Base-by-base conservation (phyloP, 2,797 vertebrate species). In the Chanos chanos region DNA sequence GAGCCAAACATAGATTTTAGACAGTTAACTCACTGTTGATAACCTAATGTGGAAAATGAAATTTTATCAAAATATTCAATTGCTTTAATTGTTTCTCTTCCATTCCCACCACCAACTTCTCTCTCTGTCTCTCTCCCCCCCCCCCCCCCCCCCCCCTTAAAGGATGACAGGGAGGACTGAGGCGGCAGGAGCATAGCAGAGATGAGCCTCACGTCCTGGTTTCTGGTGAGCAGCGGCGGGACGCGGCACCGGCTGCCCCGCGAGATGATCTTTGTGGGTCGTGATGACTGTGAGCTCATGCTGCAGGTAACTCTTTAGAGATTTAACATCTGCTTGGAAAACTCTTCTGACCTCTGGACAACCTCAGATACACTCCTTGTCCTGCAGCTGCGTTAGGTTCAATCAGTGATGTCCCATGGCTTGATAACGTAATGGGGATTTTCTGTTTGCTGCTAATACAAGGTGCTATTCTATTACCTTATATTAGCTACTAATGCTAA, bases 201-300 rank as follows among this genome's bases (percentile, higher is more conserved):
- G 68, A 93, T 93, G 92, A 93, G 91, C 80, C 84, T 93, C 78
- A 93, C 92, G 77, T 97, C 96, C 37, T 99, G 96, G 96, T 99
- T 99, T 91, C 90, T 99, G 86, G 96, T 98, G 83, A 98, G 92
- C 92, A 95, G 94, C 66, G 94, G 95, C 81, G 96, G 96, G 66
- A 98, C 94, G 57, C 92, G 96, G 56, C 96, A 99, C 62, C 90
- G 96, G 51, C 92, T 99, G 77, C 96, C 96, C 70, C 90, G 94
- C 56, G 96, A 99, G 83, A 98, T 99, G 96, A 99, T 99, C 84
- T 99, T 99, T 72, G 96, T 99, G 15, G 96, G 96, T 53, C 90
- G 96, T 75, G 96, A 99, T 78, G 96, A 99, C 87, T 99, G 96
- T 50, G 96, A 99, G 80, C 93, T 99, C 71, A 99, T 99, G 96